These are phyloP conservation scores for Pandemis heparana DNA, from an alignment of 2,888 invertebrate species.

Conservation along the genomic window DNA sequence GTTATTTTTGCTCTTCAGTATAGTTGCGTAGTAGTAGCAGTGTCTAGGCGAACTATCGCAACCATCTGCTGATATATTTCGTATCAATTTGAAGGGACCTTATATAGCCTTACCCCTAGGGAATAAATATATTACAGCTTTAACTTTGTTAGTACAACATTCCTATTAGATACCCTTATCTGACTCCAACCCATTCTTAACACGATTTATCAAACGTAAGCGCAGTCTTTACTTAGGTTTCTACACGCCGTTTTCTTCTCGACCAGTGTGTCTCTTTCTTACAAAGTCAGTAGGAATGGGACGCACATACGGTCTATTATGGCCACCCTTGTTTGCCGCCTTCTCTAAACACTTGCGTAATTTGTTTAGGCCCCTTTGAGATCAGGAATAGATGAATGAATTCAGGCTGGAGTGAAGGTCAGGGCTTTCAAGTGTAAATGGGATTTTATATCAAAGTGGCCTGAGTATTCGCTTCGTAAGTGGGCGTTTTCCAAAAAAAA, in stretches of 20 bases:
- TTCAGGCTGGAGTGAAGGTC: not conserved
- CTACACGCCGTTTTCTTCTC: not conserved
- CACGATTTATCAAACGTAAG: not conserved
- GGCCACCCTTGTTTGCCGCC: not conserved
- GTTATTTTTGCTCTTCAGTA: too few relatives aligned
- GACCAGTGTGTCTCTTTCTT: not conserved
- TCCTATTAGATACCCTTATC: not conserved
- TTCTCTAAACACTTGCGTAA: not conserved
- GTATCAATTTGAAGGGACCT: too few relatives aligned
- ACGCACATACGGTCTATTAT: not conserved
- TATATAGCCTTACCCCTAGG: too few relatives aligned
- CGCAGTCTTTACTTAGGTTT: not conserved
- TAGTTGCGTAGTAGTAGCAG: too few relatives aligned
- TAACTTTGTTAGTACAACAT: too few relatives aligned
- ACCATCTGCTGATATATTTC: too few relatives aligned
- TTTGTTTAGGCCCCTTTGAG: slow-evolving; percentile 12
- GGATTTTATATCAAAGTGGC: not conserved
- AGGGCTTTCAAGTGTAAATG: not conserved
- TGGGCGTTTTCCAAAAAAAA: too few relatives aligned
- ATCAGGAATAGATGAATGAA: not conserved
- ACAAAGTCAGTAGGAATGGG: not conserved
- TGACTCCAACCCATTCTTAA: not conserved
- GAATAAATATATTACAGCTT: too few relatives aligned
- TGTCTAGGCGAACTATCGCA: too few relatives aligned
- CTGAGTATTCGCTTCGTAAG: not conserved